Conservation (phyloP, 2,797 vertebrate genomes). For the Pseudocheirus occidentalis region DNA sequence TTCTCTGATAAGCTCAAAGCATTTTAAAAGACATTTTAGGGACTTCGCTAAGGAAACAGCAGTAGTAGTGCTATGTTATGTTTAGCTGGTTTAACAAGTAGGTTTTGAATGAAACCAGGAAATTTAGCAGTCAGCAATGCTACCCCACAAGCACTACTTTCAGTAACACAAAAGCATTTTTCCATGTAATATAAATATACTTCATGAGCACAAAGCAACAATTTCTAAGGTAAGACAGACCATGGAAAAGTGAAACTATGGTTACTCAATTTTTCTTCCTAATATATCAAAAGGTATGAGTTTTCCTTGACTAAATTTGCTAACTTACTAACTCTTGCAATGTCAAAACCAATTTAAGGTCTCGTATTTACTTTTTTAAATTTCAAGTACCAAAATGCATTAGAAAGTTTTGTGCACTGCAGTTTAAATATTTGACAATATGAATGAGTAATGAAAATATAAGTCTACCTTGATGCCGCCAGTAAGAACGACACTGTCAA, state of each 20-base stretch:
- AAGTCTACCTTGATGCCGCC: constrained; percentile 48
- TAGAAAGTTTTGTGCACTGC: constrained; percentile 26
- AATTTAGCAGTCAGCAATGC: constrained; percentile 33
- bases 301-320: constrained; percentile 1
- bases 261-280: constrained; percentile 1
- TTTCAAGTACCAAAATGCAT: constrained; percentile 29
- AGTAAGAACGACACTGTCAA: constrained; percentile 44
- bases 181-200: constrained; percentile 56
- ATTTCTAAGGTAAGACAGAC: constrained; percentile 51
- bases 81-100: background rate
- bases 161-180: constrained; percentile 35
- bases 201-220: constrained; percentile 52
- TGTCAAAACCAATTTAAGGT: constrained; percentile 11
- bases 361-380: constrained; percentile 46
- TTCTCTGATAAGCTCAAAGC: constrained; percentile 2
- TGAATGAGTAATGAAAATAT: constrained; percentile 31
- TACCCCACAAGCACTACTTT: constrained; percentile 32
- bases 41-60: constrained; percentile 30
- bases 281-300: constrained; percentile 41
- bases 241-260: constrained; percentile 17
- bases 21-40: constrained; percentile 40
- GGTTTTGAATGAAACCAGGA: constrained; percentile 20
- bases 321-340: constrained; percentile 19
- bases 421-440: constrained; percentile 40
- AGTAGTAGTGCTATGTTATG: background rate